phyloP scores from a whole-genome alignment of 2,113 vertebrate genomes.

The Phrynosoma blainvillii region DNA sequence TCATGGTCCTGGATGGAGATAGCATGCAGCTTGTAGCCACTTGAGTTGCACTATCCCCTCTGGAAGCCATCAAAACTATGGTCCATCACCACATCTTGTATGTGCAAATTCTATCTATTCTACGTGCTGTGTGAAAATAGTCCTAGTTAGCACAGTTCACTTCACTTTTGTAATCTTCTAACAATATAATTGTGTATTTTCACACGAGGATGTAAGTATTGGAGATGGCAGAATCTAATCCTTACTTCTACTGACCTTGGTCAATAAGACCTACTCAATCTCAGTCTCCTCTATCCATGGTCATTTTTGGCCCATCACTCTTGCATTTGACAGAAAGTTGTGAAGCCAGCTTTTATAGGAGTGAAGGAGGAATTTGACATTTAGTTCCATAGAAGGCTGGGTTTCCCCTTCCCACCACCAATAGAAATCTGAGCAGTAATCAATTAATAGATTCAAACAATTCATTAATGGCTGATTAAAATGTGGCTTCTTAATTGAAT shows the following conservation, averaged over 20 bases:
- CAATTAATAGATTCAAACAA: constrained; percentile 8
- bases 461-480: constrained; percentile 6
- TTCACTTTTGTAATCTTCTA: too few relatives aligned
- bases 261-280: not conserved
- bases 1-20: too few relatives aligned
- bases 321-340: not conserved
- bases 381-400: not conserved
- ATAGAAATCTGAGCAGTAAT: not conserved
- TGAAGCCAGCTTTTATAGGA: not conserved
- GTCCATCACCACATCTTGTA: too few relatives aligned
- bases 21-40: too few relatives aligned
- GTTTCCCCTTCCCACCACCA: too few relatives aligned
- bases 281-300: not conserved
- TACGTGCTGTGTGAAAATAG: too few relatives aligned
- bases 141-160: too few relatives aligned
- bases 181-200: too few relatives aligned
- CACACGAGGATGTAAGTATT: too few relatives aligned
- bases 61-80: too few relatives aligned
- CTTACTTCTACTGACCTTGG: not conserved
- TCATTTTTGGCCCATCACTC: not conserved
- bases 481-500: not conserved
- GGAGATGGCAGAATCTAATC: not conserved
- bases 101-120: too few relatives aligned
- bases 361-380: not conserved
- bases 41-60: too few relatives aligned